Percentiles rank a stretch among this genome's conserved stretches.
These are phyloP conservation scores for Heliconius melpomene DNA, from an alignment of 1,140 invertebrate species.

Conservation along the genomic window DNA sequence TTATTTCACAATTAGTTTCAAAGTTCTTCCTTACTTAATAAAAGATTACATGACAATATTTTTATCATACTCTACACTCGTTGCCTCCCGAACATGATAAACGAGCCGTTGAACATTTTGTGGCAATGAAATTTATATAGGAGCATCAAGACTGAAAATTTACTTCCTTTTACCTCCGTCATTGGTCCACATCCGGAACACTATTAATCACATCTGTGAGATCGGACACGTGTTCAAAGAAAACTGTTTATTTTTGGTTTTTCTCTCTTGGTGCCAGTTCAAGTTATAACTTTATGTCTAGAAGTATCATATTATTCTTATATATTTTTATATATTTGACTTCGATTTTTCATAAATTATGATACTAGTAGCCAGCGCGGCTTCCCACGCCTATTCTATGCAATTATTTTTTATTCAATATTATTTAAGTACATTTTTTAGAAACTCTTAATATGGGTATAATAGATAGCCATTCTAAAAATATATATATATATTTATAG, in stretches of 20 bases:
- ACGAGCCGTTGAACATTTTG: constrained; percentile 33
- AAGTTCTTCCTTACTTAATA: not conserved
- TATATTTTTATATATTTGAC: too few relatives aligned
- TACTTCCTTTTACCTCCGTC: constrained; percentile 20
- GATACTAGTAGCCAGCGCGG: too few relatives aligned
- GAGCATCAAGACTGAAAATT: constrained; percentile 24
- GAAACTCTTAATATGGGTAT: too few relatives aligned
- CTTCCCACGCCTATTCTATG: too few relatives aligned
- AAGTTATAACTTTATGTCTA: too few relatives aligned
- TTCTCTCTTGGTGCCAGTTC: not conserved
- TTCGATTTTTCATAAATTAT: too few relatives aligned
- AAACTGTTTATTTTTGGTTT: constrained; percentile 14
- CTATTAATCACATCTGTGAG: constrained; percentile 20
- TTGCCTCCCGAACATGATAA: constrained; percentile 14
- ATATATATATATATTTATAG: too few relatives aligned
- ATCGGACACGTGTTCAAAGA: constrained; percentile 10
- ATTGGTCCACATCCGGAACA: not conserved
- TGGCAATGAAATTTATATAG: constrained; percentile 37
- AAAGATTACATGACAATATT: constrained; percentile 1
- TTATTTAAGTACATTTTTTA: too few relatives aligned
- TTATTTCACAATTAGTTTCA: not conserved
- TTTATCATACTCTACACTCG: not conserved
- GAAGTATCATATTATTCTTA: too few relatives aligned
- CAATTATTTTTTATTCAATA: too few relatives aligned
- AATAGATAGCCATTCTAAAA: too few relatives aligned